phyloP scores from a whole-genome alignment of 2,797 vertebrate genomes.

The Neomorphus geoffroyi region DNA sequence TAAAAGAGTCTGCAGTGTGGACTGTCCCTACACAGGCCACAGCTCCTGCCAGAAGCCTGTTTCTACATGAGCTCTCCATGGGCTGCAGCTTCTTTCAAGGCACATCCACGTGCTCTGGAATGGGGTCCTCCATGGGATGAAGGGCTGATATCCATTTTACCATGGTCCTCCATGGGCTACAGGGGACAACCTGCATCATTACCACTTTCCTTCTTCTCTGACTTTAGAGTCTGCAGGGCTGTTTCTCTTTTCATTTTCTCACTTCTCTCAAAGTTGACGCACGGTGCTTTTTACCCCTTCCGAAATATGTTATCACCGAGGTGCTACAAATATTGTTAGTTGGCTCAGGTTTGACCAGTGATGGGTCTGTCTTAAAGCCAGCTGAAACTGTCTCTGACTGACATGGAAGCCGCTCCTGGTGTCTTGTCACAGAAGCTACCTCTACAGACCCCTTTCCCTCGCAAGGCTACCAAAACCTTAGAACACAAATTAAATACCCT shows the following conservation, averaged over 20 bases:
- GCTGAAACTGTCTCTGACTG: no score
- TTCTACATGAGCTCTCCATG: accelerated
- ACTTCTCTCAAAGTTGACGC: not conserved
- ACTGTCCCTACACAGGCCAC: not conserved
- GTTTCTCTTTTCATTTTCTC: not conserved
- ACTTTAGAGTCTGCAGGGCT: not conserved
- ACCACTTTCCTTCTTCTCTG: not conserved
- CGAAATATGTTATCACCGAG: no score
- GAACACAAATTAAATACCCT: no score
- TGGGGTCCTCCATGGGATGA: not conserved
- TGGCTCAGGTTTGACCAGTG: no score
- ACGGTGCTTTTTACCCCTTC: no score
- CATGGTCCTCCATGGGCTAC: not conserved
- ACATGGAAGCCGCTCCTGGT: no score
- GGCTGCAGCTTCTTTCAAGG: not conserved
- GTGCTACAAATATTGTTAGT: no score
- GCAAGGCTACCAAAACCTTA: no score
- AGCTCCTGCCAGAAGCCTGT: not conserved
- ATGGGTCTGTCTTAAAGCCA: no score
- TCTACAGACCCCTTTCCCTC: no score
- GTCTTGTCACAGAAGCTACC: no score
- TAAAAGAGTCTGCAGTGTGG: not conserved
- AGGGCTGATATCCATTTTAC: not conserved
- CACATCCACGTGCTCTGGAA: not conserved
- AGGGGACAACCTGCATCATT: not conserved